Evolutionary conservation across 2,113 vertebrate genomes (phyloP).

Genomic region (Gallinago undulata): DNA sequence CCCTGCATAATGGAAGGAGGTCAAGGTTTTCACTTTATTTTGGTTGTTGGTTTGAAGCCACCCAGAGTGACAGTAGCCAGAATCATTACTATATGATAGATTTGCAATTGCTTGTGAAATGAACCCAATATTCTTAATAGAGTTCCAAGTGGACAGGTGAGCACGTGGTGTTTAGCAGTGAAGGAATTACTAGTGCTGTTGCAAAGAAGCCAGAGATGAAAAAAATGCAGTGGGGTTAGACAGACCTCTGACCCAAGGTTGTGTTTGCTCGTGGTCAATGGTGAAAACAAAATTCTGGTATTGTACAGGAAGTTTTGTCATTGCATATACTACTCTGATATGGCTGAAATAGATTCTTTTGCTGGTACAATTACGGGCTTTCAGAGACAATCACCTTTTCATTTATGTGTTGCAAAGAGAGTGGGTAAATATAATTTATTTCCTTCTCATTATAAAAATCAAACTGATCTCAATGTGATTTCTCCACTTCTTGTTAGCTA

Average conservation of each 20-base stretch:
- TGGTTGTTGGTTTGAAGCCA: slow-evolving; percentile 1
- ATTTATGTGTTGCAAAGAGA: neutral
- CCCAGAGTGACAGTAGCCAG: neutral
- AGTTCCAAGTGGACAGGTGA: neutral
- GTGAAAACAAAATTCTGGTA: neutral
- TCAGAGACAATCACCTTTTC: neutral
- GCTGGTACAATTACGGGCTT: neutral
- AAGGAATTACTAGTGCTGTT: neutral
- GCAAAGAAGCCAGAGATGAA: neutral
- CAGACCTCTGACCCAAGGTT: neutral
- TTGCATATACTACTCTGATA: neutral
- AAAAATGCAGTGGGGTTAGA: neutral
- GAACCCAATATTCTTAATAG: neutral
- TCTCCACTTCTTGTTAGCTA: neutral
- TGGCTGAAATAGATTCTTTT: slow-evolving; percentile 2
- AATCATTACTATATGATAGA: neutral
- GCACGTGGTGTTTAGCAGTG: neutral
- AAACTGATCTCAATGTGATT: neutral
- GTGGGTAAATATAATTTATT: slow-evolving; percentile 2
- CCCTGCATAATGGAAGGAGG: slow-evolving; percentile 22
- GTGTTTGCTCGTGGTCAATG: neutral
- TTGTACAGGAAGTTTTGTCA: neutral
- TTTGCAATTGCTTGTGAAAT: neutral
- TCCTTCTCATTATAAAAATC: neutral
- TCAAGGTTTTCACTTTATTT: slow-evolving; percentile 36